Evolutionary conservation across 2,113 vertebrate species (phyloP).

Genomic region (Serinus canaria): DNA sequence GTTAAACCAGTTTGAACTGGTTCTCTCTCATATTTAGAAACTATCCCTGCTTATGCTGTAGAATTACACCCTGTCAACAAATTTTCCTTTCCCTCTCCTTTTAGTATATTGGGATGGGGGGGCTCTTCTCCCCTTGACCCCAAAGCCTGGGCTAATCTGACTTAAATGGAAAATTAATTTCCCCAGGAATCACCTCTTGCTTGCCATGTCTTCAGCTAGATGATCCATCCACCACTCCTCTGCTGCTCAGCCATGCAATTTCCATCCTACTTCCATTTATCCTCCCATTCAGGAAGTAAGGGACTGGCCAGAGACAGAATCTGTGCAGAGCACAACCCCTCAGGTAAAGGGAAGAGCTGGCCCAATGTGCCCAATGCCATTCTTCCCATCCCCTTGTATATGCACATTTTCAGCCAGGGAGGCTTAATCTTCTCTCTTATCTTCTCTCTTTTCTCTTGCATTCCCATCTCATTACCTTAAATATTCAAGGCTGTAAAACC

Average conservation of each 20-base stretch:
- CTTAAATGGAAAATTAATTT: background rate
- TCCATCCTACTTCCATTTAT: background rate
- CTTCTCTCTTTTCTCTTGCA: background rate
- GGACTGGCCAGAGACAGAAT: background rate
- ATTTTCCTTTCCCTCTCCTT: background rate
- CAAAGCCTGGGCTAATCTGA: background rate
- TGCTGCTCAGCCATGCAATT: background rate
- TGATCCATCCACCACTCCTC: background rate
- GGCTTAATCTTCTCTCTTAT: background rate
- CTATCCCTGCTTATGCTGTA: background rate
- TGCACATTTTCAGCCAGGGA: background rate
- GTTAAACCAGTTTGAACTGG: slow-evolving; percentile 63
- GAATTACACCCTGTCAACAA: slow-evolving; percentile 33
- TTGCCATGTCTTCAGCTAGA: background rate
- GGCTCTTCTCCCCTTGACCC: background rate
- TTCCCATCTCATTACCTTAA: background rate
- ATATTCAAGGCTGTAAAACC: background rate
- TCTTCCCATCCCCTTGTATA: background rate
- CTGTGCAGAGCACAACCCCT: background rate
- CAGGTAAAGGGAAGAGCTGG: background rate
- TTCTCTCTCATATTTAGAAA: slow-evolving; percentile 45
- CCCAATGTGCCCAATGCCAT: background rate
- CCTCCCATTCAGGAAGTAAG: background rate
- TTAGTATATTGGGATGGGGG: background rate
- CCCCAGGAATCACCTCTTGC: background rate